Percentiles rank a stretch among this genome's conserved stretches.
phyloP scores from a whole-genome alignment of 2,113 vertebrate species.

The Myotis lucifugus region DNA sequence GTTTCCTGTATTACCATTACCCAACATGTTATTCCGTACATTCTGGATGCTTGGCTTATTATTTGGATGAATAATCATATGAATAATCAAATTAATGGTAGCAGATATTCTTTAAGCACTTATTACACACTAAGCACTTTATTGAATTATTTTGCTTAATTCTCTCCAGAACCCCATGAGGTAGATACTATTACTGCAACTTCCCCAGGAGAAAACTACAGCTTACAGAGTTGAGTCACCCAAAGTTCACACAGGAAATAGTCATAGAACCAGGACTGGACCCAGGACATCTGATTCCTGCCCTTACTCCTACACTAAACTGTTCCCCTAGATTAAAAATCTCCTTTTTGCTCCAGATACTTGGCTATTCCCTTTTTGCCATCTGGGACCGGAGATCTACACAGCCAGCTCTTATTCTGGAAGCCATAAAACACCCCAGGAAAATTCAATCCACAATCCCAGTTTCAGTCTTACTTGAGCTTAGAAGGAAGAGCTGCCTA shows the following conservation, averaged over 20 bases:
- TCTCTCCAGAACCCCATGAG: constrained; percentile 30
- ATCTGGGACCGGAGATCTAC: neutral
- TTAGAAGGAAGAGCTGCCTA: constrained; percentile 28
- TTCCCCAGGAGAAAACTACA: constrained; percentile 34
- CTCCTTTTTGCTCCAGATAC: neutral
- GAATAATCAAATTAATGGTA: constrained; percentile 22
- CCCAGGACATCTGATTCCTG: neutral
- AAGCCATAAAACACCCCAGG: neutral
- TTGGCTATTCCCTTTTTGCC: neutral
- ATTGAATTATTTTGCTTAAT: constrained; percentile 38
- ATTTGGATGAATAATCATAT: constrained; percentile 33
- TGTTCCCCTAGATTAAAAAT: neutral
- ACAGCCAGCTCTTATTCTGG: neutral
- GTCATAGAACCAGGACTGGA: neutral
- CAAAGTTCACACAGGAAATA: constrained; percentile 17
- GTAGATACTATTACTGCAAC: neutral
- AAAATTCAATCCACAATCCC: neutral
- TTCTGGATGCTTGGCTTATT: neutral
- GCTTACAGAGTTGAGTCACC: constrained; percentile 48
- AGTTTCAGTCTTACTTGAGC: neutral
- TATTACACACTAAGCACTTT: neutral
- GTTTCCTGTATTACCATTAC: neutral
- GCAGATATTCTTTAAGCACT: constrained; percentile 11
- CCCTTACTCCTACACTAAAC: neutral
- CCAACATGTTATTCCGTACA: neutral